Percentiles rank a stretch among this genome's conserved stretches.
Conservation (phyloP, 2,113 vertebrate genomes). For the Otolemur garnettii region DNA sequence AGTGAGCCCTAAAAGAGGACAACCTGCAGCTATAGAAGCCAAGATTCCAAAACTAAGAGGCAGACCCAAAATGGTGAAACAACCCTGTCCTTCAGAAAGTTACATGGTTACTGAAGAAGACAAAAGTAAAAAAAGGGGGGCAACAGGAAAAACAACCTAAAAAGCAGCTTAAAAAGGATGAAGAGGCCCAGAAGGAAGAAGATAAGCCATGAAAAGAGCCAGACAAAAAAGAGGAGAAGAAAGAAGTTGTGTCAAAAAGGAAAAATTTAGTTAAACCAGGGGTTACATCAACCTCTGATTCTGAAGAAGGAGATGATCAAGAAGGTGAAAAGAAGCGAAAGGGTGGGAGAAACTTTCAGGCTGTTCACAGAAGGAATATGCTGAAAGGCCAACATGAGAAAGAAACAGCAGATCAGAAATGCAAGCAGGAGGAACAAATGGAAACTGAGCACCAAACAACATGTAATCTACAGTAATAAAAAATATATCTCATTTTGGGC, state of each 20-base stretch:
- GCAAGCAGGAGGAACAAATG: constrained; percentile 93
- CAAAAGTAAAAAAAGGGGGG: constrained; percentile 86
- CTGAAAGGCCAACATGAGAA: constrained; percentile 90
- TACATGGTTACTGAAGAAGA: constrained; percentile 92
- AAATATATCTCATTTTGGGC: constrained; percentile 85
- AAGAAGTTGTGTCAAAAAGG: constrained; percentile 90
- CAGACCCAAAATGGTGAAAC: constrained; percentile 95
- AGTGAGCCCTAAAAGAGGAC: constrained; percentile 84
- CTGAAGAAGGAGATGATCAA: constrained; percentile 90
- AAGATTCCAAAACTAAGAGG: constrained; percentile 95
- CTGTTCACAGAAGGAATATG: constrained; percentile 89
- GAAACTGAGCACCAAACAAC: constrained; percentile 89
- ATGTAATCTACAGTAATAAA: constrained; percentile 87
- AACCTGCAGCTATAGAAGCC: no score
- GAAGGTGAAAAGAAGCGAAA: constrained; percentile 94
- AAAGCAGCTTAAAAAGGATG: constrained; percentile 92
- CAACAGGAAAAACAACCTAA: constrained; percentile 92
- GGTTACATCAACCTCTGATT: constrained; percentile 91
- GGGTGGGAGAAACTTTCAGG: constrained; percentile 87
- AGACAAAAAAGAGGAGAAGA: constrained; percentile 91
- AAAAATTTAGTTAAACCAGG: constrained; percentile 91
- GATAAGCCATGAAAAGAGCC: constrained; percentile 91
- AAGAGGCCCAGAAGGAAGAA: constrained; percentile 87
- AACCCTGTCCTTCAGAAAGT: constrained; percentile 90
- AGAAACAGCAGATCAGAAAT: constrained; percentile 90